Percentiles rank a stretch among this genome's conserved stretches.
Conservation (phyloP, 2,888 invertebrate species). For the Caradrina kadenii region DNA sequence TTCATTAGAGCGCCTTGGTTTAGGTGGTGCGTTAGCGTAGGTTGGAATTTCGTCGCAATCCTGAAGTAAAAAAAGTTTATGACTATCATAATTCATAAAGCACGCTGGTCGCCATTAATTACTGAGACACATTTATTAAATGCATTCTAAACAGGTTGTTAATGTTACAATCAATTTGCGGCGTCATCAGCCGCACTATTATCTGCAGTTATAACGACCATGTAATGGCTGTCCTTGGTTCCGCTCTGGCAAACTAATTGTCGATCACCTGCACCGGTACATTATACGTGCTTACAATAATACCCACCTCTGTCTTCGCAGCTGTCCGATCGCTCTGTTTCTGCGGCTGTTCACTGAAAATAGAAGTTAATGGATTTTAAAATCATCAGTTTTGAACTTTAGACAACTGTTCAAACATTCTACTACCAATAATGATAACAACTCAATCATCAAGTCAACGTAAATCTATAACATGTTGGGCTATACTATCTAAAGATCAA, state of each 20-base stretch:
- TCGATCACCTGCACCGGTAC: slow-evolving; percentile 81
- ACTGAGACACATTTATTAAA: slow-evolving; percentile 30
- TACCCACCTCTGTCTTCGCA: slow-evolving; percentile 86
- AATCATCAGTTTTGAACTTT: slow-evolving; percentile 28
- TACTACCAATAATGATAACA: slow-evolving; percentile 4
- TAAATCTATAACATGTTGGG: slow-evolving; percentile 18
- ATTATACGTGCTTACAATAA: slow-evolving; percentile 76
- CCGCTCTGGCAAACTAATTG: slow-evolving; percentile 84
- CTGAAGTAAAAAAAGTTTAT: slow-evolving; percentile 64
- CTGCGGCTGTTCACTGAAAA: slow-evolving; percentile 84
- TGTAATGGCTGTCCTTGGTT: slow-evolving; percentile 86
- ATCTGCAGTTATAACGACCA: slow-evolving; percentile 81
- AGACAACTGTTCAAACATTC: slow-evolving; percentile 23
- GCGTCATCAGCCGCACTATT: slow-evolving; percentile 69
- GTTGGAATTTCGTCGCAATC: slow-evolving; percentile 90
- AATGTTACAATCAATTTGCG: slow-evolving; percentile 69
- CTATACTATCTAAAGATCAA: slow-evolving; percentile 36
- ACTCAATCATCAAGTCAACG: slow-evolving; percentile 28
- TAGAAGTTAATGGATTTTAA: slow-evolving; percentile 56
- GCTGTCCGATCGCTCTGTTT: slow-evolving; percentile 81
- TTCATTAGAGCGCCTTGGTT: slow-evolving; percentile 95
- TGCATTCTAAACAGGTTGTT: slow-evolving; percentile 44
- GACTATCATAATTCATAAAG: slow-evolving; percentile 8
- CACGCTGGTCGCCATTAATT: not conserved
- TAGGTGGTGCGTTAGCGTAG: slow-evolving; percentile 97